Conservation (phyloP, 2,888 invertebrate genomes). For the Ophion obscuratus region DNA sequence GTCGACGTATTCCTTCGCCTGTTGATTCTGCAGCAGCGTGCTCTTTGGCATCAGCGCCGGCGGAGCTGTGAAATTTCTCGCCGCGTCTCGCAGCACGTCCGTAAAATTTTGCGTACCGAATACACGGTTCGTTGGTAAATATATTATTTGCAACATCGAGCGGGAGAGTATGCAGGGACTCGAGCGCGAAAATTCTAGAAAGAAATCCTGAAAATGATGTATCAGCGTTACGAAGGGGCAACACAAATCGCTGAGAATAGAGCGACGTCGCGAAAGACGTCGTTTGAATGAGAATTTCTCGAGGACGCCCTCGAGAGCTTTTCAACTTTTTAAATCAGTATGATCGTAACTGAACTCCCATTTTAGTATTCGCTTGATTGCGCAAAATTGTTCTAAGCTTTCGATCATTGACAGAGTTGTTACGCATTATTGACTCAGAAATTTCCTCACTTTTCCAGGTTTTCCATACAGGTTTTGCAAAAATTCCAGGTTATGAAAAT, state of each 20-base stretch:
- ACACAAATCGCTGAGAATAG: background rate
- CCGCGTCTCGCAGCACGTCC: conserved; percentile 94
- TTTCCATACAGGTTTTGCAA: too few relatives aligned
- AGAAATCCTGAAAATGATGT: conserved; percentile 90
- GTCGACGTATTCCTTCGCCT: conserved; percentile 94
- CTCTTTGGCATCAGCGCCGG: conserved; percentile 93
- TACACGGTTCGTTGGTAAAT: conserved; percentile 86
- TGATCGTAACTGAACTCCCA: conserved; percentile 12
- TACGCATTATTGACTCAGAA: too few relatives aligned
- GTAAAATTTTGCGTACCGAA: conserved; percentile 88
- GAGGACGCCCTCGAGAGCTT: too few relatives aligned
- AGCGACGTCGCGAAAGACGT: too few relatives aligned
- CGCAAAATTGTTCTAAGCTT: too few relatives aligned
- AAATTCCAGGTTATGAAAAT: too few relatives aligned
- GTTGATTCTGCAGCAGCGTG: conserved; percentile 88
- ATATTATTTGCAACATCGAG: conserved; percentile 94
- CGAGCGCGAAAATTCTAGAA: conserved; percentile 95
- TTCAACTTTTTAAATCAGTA: too few relatives aligned
- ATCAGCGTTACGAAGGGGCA: background rate
- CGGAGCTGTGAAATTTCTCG: conserved; percentile 94
- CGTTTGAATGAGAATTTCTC: too few relatives aligned
- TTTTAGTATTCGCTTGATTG: background rate
- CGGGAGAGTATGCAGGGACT: conserved; percentile 96
- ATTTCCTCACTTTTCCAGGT: too few relatives aligned
- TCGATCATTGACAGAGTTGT: too few relatives aligned